These are phyloP conservation scores for Autographa gamma DNA, from an alignment of 2,888 invertebrate genomes.

Conservation along the genomic window DNA sequence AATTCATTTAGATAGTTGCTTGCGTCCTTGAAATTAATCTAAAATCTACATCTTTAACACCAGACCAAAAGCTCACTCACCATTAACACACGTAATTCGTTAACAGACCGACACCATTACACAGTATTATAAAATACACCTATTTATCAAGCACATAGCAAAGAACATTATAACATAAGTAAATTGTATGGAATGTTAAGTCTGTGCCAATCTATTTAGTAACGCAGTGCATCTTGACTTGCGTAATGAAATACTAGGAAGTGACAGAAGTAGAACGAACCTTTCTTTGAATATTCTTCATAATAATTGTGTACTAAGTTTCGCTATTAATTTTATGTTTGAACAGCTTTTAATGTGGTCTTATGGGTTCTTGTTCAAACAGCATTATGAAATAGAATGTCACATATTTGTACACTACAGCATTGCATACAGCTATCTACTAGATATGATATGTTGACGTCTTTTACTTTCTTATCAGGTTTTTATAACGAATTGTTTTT, in stretches of 20 bases:
- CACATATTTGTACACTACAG: not conserved
- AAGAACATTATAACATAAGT: constrained; percentile 40
- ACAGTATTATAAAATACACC: constrained; percentile 15
- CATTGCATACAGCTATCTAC: too few species aligned
- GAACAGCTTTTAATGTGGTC: not conserved
- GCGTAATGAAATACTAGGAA: constrained; percentile 74
- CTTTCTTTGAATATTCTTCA: constrained; percentile 52
- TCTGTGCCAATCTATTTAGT: constrained; percentile 71
- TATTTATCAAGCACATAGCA: constrained; percentile 32
- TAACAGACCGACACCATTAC: constrained; percentile 20
- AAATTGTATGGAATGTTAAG: constrained; percentile 64
- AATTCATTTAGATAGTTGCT: too few species aligned
- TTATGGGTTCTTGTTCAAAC: not conserved
- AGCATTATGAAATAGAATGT: not conserved
- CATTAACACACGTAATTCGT: constrained; percentile 6
- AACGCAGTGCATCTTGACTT: constrained; percentile 72
- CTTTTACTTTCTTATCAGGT: too few species aligned
- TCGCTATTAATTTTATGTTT: not conserved
- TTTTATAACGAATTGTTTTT: too few species aligned
- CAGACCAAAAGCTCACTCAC: not conserved
- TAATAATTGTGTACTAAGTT: constrained; percentile 26
- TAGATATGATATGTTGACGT: too few species aligned
- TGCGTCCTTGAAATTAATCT: not conserved
- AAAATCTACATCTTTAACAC: not conserved
- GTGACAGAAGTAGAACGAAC: constrained; percentile 57